Base-by-base conservation (phyloP, 2,113 vertebrate genomes). In the Reinhardtius hippoglossoides region DNA sequence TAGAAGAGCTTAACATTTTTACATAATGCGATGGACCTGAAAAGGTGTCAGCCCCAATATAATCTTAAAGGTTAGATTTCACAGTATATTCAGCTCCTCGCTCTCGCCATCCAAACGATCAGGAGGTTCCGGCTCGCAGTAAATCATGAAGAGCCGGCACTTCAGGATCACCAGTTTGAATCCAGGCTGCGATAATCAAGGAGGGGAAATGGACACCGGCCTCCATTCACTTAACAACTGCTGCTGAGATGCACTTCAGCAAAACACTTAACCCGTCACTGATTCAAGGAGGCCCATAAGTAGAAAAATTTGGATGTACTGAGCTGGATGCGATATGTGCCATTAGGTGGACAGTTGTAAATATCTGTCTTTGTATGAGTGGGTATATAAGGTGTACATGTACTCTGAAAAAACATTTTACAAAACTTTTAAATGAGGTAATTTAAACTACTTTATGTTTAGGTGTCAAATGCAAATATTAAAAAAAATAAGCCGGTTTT, bases 231-330 rank as follows among this genome's bases (percentile, higher is more conserved):
- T 81, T 81, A 86, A 83, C 68, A 82, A 83, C 79, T 54, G 71
- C 77, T 77, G 74, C 56, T 12, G 37, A 76, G 76, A 78, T 74
- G 80, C 80, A 82, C 78, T 88, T 79, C 31, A 86, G 87, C 23
- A 65, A 84, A 84, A 83, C 82, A 83, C 78, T 82, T 81, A 65
- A 85, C 74, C 81, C 56, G 10, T 67, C 74, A 77, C 44, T 64
- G 79, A 78, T 79, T 83, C 55, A 26, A 83, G 68, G 55, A 67
- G 54, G n/a, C 61, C 27, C 31, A 31, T 26, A 14, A 48, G 64
- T 12, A 69, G 42, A 37, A 35, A 18, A 52, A 10, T 55, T 65
- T 65, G 42, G 59, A 65, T 31, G 66, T 6, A 16, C 42, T 24
- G 37, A 18, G 24, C 68, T 63, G 64, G 71, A 67, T 66, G 60